Percentiles rank a stretch among this genome's conserved stretches.
phyloP scores from a whole-genome alignment of 2,113 vertebrate species.

The Bungarus multicinctus region DNA sequence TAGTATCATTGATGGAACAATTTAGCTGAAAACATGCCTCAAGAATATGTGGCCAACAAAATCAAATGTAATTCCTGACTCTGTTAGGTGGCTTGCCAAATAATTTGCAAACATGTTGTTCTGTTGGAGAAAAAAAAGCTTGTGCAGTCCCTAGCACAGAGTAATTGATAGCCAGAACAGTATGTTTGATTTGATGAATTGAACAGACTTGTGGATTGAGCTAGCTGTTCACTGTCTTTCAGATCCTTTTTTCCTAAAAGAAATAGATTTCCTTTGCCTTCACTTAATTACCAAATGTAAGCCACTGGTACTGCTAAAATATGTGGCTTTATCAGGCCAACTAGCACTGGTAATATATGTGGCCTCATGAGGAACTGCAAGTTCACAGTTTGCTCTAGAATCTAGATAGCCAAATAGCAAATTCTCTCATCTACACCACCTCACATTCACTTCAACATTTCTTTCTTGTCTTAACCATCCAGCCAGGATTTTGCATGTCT shows the following conservation, averaged over 20 bases:
- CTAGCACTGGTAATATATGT: not conserved
- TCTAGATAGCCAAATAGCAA: not conserved
- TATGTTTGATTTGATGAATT: not conserved
- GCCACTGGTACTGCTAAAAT: not conserved
- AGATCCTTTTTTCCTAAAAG: not conserved
- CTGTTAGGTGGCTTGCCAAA: not conserved
- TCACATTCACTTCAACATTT: not conserved
- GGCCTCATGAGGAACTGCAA: not conserved
- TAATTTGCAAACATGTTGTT: not conserved
- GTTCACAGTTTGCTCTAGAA: not conserved
- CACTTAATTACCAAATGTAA: not conserved
- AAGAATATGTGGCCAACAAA: not conserved
- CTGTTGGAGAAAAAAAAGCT: not conserved
- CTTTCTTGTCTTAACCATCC: not conserved
- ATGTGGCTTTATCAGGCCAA: not conserved
- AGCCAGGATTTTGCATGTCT: not conserved
- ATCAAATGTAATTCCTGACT: not conserved
- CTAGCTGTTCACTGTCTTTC: not conserved
- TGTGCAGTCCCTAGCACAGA: not conserved
- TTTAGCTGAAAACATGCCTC: not conserved
- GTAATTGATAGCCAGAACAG: not conserved
- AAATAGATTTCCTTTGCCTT: not conserved
- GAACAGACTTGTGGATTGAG: not conserved
- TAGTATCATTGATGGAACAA: not conserved
- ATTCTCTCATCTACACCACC: not conserved